Evolutionary conservation across 53 echinoderm and acorn worm species (phyloP).

Genomic region (Mesocentrotus franciscanus): DNA sequence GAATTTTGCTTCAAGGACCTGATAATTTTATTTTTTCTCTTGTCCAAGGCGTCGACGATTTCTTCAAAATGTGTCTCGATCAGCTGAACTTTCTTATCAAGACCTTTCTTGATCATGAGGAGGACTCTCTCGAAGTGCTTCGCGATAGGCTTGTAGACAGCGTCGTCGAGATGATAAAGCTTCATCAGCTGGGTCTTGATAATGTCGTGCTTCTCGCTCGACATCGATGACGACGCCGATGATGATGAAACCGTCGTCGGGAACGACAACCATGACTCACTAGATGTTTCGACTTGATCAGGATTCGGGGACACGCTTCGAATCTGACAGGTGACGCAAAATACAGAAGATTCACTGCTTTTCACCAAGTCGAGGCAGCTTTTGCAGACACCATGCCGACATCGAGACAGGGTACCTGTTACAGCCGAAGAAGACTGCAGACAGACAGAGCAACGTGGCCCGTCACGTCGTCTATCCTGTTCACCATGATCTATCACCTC

Average conservation of each 20-base stretch:
- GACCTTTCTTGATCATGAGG: background rate
- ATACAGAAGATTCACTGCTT: background rate
- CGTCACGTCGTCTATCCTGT: background rate
- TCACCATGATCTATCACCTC: conserved; percentile 10
- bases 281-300: background rate
- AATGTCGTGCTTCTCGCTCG: conserved; percentile 18
- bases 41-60: background rate
- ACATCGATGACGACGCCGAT: background rate
- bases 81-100: background rate
- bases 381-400: conserved; percentile 21
- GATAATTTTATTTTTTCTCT: conserved; percentile 27
- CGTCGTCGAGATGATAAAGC: conserved; percentile 32
- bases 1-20: background rate
- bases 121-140: conserved; percentile 20
- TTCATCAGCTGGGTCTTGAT: background rate
- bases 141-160: background rate
- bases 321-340: conserved; percentile 40
- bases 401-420: background rate
- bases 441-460: conserved; percentile 30
- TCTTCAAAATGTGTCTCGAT: background rate
- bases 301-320: conserved; percentile 55
- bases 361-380: background rate
- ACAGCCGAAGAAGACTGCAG: background rate
- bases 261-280: too few species aligned
- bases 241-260: background rate